Percentiles rank a stretch among this genome's conserved stretches.
phyloP scores from a whole-genome alignment of 2,113 vertebrate species.

The Ptychochromis oligacanthus region DNA sequence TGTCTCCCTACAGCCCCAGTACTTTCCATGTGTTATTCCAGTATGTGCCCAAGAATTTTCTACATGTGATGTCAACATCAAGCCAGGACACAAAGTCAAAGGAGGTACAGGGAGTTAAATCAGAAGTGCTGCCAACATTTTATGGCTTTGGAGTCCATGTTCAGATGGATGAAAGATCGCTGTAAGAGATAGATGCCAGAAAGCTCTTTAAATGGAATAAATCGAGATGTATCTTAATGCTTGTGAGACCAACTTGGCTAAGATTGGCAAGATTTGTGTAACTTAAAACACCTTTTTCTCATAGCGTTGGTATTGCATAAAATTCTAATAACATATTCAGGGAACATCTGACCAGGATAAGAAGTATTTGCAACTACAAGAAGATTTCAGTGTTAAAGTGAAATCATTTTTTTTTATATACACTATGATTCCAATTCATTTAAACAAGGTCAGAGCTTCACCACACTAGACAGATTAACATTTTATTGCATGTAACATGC shows the following conservation, averaged over 20 bases:
- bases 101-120: constrained; percentile 50
- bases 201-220: constrained; percentile 11
- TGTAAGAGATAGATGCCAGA: constrained; percentile 28
- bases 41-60: constrained; percentile 53
- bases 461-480: constrained; percentile 18
- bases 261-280: constrained; percentile 7
- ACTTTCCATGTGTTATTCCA: constrained; percentile 67
- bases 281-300: not conserved
- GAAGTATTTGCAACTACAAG: not conserved
- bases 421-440: not conserved
- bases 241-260: constrained; percentile 12
- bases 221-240: constrained; percentile 26
- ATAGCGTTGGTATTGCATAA: not conserved
- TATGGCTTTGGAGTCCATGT: constrained; percentile 48
- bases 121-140: constrained; percentile 57
- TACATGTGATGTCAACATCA: constrained; percentile 69
- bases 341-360: not conserved
- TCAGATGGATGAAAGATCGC: constrained; percentile 49
- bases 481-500: constrained; percentile 62
- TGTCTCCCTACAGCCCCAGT: constrained; percentile 68
- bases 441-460: constrained; percentile 9
- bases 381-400: not conserved
- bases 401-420: not conserved
- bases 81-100: constrained; percentile 56
- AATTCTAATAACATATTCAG: not conserved